phyloP scores from a whole-genome alignment of 1,140 invertebrate species.

The Paraescarpia echinospica region DNA sequence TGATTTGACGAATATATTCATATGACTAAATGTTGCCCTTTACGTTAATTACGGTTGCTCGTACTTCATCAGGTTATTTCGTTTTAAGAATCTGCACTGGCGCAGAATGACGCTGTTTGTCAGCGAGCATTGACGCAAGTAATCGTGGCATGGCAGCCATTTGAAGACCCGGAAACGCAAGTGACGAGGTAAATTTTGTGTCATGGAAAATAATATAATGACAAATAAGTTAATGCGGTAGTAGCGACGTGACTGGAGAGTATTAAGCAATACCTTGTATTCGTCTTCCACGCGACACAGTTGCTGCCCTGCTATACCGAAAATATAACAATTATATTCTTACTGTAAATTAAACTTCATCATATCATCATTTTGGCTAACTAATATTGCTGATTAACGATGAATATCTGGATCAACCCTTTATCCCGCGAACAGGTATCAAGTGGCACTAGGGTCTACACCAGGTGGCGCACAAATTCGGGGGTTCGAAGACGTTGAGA shows the following conservation, averaged over 20 bases:
- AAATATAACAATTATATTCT: neutral
- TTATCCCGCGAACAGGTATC: neutral
- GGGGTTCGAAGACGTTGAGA: neutral
- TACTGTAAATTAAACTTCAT: neutral
- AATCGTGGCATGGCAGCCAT: slow-evolving; percentile 2
- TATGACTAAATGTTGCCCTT: neutral
- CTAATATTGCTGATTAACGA: too few species aligned
- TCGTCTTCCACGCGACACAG: neutral
- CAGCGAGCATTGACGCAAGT: neutral
- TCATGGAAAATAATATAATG: neutral
- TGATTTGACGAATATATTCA: neutral
- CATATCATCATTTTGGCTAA: neutral
- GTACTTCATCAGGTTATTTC: neutral
- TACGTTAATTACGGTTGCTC: neutral
- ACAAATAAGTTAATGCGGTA: neutral
- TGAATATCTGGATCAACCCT: too few species aligned
- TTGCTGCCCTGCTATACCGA: neutral
- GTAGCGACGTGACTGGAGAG: neutral
- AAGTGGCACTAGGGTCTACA: neutral
- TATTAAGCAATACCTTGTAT: neutral
- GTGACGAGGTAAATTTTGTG: neutral
- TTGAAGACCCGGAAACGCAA: neutral
- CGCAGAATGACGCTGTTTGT: neutral
- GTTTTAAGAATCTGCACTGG: neutral
- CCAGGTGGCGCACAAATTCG: neutral